Base-by-base conservation (phyloP, 2,797 vertebrate species). In the Fistularia tabacaria region DNA sequence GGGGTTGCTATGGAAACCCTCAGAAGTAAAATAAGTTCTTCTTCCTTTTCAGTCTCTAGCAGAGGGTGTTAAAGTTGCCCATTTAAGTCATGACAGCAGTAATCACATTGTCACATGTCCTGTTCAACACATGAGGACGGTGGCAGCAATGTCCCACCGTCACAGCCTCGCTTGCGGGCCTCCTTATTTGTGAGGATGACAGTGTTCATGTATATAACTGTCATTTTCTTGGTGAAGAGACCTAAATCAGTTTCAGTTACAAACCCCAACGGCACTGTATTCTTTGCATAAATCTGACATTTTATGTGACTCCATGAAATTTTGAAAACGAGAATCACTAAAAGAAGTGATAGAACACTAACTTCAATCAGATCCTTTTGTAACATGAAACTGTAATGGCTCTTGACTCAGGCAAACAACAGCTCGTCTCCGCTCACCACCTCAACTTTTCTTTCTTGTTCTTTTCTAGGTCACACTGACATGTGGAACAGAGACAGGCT, bases 401-500 rank as follows among this genome's bases (percentile, higher is more conserved):
- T 67, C 62, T 69, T 56, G 74, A 88, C 80, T 86, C 78, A 40
- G 66, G 38, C 70, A 84, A 88, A 87, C 83, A 74, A 63, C 62
- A 51, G 59, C 76, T 72, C 52, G 46, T 58, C 67, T 80, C 62
- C 68, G 47, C 41, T 3, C 64, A 57, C 57, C 70, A 59, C 75
- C 70, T 76, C 53, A 74, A 79, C 64, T 73, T 74, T 59, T 60
- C 64, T 65, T 47, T 67, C 72, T 71, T 79, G 43, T 83, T 64
- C 74, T 63, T 92, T 93, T 93, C 87, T 90, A 92, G 92, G 92
- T 94, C 87, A 88, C 76, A 44, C 49, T 94, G 91, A 92, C 84
- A 73, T 92, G 87, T 80, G 89, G 90, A 72, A 86, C 85, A 72
- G 83, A 92, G 90, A 92, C 88, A 87, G 88, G 71, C 84, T 69